Percentiles rank a stretch among this genome's conserved stretches.
Conservation (phyloP, 2,113 vertebrate genomes). For the Theristicus caerulescens region DNA sequence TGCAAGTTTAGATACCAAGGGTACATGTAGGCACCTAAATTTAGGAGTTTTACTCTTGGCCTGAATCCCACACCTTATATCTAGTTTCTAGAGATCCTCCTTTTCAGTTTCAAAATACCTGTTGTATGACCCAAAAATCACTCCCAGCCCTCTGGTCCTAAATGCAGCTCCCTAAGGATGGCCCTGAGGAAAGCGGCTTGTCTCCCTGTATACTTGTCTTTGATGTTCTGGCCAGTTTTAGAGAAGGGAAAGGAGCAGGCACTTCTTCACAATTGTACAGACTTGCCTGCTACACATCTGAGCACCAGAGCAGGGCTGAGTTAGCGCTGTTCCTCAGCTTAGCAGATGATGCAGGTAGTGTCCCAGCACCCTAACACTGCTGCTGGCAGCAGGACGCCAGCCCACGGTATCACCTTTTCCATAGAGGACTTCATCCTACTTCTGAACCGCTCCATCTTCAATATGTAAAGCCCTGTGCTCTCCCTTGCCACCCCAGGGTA, state of each 20-base stretch:
- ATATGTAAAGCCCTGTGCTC: neutral
- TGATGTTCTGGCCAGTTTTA: neutral
- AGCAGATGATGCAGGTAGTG: neutral
- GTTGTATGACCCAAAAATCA: neutral
- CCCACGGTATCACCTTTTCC: neutral
- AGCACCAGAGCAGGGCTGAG: neutral
- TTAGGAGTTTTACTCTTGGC: neutral
- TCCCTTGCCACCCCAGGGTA: neutral
- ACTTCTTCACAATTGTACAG: accelerated
- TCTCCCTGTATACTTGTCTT: neutral
- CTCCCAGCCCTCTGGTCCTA: neutral
- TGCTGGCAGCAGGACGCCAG: neutral
- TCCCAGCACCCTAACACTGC: neutral
- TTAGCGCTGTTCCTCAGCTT: neutral
- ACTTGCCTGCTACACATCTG: neutral
- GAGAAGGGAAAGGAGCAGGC: neutral
- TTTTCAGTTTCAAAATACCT: neutral
- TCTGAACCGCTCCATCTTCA: neutral
- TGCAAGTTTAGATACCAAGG: neutral
- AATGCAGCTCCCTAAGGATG: neutral
- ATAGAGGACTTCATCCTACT: neutral
- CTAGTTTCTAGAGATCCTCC: neutral
- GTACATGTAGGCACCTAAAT: neutral
- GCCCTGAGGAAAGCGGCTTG: neutral
- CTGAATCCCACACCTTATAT: neutral